Evolutionary conservation across 2,888 invertebrate genomes (phyloP).

Genomic region (Eupithecia insigniata): DNA sequence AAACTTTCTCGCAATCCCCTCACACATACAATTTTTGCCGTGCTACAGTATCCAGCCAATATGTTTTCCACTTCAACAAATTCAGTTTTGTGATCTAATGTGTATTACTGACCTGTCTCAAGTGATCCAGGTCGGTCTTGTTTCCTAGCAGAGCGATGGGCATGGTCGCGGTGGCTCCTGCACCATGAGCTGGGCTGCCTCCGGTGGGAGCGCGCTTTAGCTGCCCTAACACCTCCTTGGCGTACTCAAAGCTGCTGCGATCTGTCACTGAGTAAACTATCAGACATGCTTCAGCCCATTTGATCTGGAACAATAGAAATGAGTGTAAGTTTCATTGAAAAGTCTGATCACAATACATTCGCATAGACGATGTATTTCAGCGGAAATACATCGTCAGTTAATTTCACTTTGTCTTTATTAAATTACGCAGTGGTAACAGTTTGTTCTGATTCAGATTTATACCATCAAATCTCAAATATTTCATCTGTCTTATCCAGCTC

Average conservation of each 20-base stretch:
- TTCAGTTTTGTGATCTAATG: neutral
- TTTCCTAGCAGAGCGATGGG: constrained; percentile 89
- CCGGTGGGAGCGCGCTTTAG: constrained; percentile 83
- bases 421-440: neutral
- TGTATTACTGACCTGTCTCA: constrained; percentile 85
- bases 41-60: neutral
- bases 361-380: neutral
- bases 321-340: neutral
- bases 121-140: constrained; percentile 91
- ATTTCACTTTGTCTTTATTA: neutral
- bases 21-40: neutral
- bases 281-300: constrained; percentile 91
- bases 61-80: neutral
- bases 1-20: neutral
- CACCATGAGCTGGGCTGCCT: constrained; percentile 85
- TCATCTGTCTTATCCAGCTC: constrained; percentile 45
- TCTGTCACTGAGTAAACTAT: constrained; percentile 91
- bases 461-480: constrained; percentile 37
- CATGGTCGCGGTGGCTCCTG: constrained; percentile 75
- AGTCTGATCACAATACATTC: neutral
- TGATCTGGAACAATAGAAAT: constrained; percentile 79
- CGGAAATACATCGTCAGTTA: neutral
- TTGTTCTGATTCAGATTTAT: neutral
- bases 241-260: constrained; percentile 88
- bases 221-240: constrained; percentile 85